phyloP scores from a whole-genome alignment of 2,113 vertebrate species.

The Dipodomys ordii region DNA sequence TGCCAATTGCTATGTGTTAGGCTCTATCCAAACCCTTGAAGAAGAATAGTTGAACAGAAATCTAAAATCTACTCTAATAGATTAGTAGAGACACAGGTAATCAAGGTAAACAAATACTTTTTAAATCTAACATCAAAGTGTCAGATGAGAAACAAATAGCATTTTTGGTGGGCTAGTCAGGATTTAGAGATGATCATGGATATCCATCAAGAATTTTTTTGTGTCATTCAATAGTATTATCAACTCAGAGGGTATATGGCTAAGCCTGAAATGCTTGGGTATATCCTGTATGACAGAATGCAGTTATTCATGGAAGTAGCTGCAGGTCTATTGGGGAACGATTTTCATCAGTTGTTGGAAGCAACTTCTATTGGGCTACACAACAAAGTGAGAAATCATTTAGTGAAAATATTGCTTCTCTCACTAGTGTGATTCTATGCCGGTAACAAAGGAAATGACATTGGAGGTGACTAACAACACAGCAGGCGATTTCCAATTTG shows the following conservation, averaged over 20 bases:
- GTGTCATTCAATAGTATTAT: background rate
- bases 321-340: background rate
- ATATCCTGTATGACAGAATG: background rate
- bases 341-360: background rate
- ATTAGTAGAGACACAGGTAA: no score
- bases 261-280: background rate
- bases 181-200: no score
- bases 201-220: no score
- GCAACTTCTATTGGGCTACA: background rate
- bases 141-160: no score
- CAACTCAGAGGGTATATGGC: background rate
- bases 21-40: no score
- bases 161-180: no score
- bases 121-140: no score
- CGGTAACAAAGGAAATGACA: background rate
- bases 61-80: no score
- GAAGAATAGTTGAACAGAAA: no score
- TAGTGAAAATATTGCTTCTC: background rate
- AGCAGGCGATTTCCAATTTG: background rate
- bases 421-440: background rate
- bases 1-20: no score
- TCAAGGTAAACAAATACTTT: no score
- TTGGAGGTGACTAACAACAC: background rate
- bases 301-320: background rate
- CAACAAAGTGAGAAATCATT: background rate